Evolutionary conservation across 2,113 vertebrate genomes (phyloP).

Genomic region (Microtus pennsylvanicus): DNA sequence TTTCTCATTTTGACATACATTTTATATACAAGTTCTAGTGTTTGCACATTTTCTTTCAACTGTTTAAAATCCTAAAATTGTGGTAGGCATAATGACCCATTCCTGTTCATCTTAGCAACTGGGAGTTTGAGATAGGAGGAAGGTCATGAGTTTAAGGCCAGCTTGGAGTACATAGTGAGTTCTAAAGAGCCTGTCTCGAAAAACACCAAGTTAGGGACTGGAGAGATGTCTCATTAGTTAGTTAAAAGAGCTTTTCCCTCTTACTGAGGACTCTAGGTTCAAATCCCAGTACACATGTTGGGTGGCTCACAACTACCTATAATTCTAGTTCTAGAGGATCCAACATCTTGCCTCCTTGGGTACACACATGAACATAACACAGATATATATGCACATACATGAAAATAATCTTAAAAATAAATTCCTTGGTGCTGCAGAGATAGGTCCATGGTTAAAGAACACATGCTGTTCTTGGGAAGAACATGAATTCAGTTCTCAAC

Average conservation of each 20-base stretch:
- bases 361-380: neutral
- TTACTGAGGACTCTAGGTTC: neutral
- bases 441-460: neutral
- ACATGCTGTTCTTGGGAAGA: neutral
- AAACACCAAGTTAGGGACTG: neutral
- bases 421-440: neutral
- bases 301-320: neutral
- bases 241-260: neutral
- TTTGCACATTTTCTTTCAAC: slow-evolving; percentile 38
- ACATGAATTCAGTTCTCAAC: neutral
- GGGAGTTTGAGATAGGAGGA: neutral
- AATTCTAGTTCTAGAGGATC: neutral
- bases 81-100: neutral
- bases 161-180: neutral
- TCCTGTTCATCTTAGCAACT: neutral
- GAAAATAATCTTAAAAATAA: neutral
- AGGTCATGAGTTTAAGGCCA: neutral
- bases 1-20: neutral
- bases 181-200: neutral
- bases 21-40: slow-evolving; percentile 31
- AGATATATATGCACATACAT: neutral
- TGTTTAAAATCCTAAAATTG: slow-evolving; percentile 26
- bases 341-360: neutral
- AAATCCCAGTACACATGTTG: neutral
- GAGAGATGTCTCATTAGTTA: neutral